These are phyloP conservation scores for Drosophila mimica DNA, from an alignment of 2,888 invertebrate species.

Conservation along the genomic window DNA sequence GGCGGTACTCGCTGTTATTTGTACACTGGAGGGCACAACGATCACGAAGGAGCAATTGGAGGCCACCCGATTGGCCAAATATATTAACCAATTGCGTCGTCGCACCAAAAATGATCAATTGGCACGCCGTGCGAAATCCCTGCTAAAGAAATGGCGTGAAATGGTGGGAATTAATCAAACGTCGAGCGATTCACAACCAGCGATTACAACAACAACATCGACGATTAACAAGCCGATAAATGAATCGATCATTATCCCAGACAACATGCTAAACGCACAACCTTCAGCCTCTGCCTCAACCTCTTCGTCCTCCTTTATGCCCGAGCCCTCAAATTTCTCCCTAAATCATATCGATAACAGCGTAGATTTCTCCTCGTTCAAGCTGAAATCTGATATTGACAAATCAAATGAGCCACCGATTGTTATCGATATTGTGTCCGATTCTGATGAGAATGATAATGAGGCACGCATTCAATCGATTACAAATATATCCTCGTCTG, in stretches of 20 bases:
- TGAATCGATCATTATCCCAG: neutral
- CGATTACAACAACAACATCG: neutral
- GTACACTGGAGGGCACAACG: slow-evolving; percentile 94
- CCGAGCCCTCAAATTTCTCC: neutral
- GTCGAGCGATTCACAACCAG: slow-evolving; percentile 49
- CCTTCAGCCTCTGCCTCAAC: neutral
- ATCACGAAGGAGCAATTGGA: slow-evolving; percentile 85
- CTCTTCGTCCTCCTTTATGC: neutral
- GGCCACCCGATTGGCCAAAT: slow-evolving; percentile 97
- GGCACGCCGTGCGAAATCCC: slow-evolving; percentile 95
- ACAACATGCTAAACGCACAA: neutral
- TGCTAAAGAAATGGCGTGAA: slow-evolving; percentile 96
- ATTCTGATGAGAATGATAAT: slow-evolving; percentile 78
- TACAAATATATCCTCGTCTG: slow-evolving; percentile 8
- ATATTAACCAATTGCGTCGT: slow-evolving; percentile 95
- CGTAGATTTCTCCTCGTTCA: slow-evolving; percentile 6
- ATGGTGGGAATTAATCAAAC: slow-evolving; percentile 88
- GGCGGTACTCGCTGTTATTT: slow-evolving; percentile 96
- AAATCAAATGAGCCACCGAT: slow-evolving; percentile 62
- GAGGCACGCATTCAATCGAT: slow-evolving; percentile 2
- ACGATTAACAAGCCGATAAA: neutral
- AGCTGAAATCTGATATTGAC: slow-evolving; percentile 12
- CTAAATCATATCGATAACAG: neutral
- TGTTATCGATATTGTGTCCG: slow-evolving; percentile 82
- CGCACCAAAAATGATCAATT: slow-evolving; percentile 93